phyloP scores from a whole-genome alignment of 2,113 vertebrate species.

The Polypterus senegalus region DNA sequence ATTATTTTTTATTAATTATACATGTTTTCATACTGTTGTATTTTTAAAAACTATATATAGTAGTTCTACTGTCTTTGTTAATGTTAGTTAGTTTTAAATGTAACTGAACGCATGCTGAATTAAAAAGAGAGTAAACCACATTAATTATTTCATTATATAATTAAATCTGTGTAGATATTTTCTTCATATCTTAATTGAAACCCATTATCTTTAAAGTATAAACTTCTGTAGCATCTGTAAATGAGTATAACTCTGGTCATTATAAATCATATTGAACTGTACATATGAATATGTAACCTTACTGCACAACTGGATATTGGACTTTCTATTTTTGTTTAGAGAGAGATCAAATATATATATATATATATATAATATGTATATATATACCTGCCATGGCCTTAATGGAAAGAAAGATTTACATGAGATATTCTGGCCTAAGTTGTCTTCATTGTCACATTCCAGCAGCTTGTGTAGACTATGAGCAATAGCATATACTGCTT shows the following conservation, averaged over 20 bases:
- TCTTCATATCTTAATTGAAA: too few species aligned
- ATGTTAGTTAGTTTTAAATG: too few species aligned
- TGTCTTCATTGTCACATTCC: conserved; percentile 26
- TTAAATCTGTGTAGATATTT: too few species aligned
- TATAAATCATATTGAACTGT: not conserved
- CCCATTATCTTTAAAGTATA: too few species aligned
- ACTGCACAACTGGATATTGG: not conserved
- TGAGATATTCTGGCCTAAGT: conserved; percentile 6
- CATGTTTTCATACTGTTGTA: too few species aligned
- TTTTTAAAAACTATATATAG: too few species aligned
- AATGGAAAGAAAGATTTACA: conserved; percentile 32
- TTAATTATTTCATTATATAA: too few species aligned
- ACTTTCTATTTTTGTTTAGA: not conserved
- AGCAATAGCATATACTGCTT: conserved; percentile 45
- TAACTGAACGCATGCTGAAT: too few species aligned
- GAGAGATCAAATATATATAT: not conserved
- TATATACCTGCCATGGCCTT: conserved; percentile 33
- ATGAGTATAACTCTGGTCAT: not conserved
- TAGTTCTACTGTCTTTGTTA: too few species aligned
- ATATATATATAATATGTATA: not conserved
- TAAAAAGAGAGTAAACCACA: too few species aligned
- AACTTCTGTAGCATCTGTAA: too few species aligned
- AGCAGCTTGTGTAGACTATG: conserved; percentile 40
- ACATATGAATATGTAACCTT: not conserved
- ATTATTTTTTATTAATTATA: too few species aligned